phyloP scores from a whole-genome alignment of 1,140 invertebrate species.

The Leptinotarsa defecta region DNA sequence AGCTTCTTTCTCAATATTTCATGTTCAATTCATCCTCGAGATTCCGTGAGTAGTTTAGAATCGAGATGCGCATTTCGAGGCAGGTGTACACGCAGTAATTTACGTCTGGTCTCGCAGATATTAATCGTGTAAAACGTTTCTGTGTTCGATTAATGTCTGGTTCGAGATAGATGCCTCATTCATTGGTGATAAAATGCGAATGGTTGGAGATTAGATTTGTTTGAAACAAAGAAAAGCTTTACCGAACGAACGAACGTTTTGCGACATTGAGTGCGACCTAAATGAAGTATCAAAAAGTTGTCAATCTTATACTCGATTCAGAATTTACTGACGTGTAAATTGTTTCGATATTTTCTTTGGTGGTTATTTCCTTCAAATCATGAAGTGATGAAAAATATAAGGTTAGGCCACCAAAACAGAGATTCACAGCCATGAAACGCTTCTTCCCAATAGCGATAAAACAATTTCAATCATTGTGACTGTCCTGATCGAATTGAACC shows the following conservation, averaged over 20 bases:
- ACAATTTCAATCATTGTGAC: too few relatives aligned
- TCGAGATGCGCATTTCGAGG: background rate
- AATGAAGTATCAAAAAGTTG: background rate
- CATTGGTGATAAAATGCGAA: background rate
- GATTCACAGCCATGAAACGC: too few relatives aligned
- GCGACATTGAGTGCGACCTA: background rate
- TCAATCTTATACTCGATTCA: too few relatives aligned
- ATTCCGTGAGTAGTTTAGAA: background rate
- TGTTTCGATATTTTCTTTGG: too few relatives aligned
- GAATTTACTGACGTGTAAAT: too few relatives aligned
- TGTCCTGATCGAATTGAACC: too few relatives aligned
- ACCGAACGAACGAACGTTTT: background rate
- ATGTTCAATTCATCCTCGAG: background rate
- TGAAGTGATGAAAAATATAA: too few relatives aligned
- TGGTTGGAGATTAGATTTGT: background rate
- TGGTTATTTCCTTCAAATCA: too few relatives aligned
- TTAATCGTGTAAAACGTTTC: slow-evolving; percentile 8
- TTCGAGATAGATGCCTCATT: background rate
- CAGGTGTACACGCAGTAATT: background rate
- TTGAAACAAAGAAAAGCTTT: background rate
- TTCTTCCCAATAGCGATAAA: too few relatives aligned
- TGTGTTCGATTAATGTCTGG: slow-evolving; percentile 2
- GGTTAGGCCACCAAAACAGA: too few relatives aligned
- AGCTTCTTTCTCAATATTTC: background rate
- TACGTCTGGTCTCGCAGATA: background rate